Evolutionary conservation across 2,888 invertebrate genomes (phyloP).

Genomic region (Caenorhabditis sp.): DNA sequence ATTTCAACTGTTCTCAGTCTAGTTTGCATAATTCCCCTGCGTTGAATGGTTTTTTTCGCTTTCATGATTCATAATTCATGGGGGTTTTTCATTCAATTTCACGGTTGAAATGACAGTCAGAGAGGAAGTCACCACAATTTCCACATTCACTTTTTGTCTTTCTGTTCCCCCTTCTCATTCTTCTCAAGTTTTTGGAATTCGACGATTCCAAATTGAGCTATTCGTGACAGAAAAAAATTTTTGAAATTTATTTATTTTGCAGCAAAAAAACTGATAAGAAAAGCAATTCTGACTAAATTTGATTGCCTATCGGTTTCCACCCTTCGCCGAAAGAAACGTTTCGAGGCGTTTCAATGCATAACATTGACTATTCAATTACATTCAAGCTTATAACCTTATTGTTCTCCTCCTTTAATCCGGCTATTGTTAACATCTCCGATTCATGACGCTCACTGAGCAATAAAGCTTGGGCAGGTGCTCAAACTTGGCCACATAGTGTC

Average conservation of each 20-base stretch:
- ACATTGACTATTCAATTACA: background rate
- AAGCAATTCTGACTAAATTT: background rate
- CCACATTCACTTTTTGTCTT: conserved; percentile 15
- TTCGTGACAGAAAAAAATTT: too few relatives aligned
- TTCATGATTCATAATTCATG: conserved; percentile 20
- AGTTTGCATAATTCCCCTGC: conserved; percentile 1
- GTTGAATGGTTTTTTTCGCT: conserved; percentile 2
- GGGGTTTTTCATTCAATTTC: conserved; percentile 7
- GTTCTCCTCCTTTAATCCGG: conserved; percentile 17
- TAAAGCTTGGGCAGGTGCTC: conserved; percentile 39
- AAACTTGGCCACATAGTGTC: conserved; percentile 25
- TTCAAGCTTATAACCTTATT: background rate
- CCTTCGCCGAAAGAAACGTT: background rate
- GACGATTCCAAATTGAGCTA: background rate
- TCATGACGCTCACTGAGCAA: conserved; percentile 31
- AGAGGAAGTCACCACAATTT: conserved; percentile 5
- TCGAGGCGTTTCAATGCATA: background rate
- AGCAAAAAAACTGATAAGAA: background rate
- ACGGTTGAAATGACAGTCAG: conserved; percentile 28
- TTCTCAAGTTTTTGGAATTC: background rate
- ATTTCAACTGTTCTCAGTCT: background rate
- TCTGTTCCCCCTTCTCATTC: background rate
- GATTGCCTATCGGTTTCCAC: background rate
- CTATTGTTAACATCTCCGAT: conserved; percentile 23
- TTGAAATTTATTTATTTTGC: conserved; percentile 10